A percentile compares a stretch with the other conserved stretches of the same genome.
These are phyloP conservation scores for Apteryx owenii DNA, from an alignment of 2,113 vertebrate species.

Conservation along the genomic window DNA sequence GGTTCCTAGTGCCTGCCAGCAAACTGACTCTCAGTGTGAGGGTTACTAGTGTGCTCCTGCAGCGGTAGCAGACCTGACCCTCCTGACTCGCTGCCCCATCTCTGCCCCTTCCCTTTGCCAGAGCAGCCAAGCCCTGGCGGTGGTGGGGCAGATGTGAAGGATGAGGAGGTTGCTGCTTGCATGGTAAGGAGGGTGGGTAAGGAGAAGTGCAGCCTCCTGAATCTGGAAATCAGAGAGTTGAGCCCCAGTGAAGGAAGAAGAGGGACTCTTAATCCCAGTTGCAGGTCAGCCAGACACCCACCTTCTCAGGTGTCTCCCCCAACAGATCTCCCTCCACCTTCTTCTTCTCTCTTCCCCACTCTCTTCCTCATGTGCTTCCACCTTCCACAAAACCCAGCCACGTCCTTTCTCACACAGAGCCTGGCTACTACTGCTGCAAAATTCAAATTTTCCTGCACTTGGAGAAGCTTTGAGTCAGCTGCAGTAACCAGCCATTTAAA, in stretches of 20 bases:
- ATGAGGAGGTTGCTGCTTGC: neutral
- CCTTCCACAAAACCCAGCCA: neutral
- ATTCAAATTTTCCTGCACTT: neutral
- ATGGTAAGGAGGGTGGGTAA: neutral
- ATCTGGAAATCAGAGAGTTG: neutral
- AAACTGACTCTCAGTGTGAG: neutral
- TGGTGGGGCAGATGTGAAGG: neutral
- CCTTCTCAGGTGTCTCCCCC: neutral
- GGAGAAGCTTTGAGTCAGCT: neutral
- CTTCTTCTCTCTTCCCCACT: neutral
- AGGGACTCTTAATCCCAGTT: rapidly evolving
- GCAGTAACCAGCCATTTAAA: neutral
- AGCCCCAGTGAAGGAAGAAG: neutral
- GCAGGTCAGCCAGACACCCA: neutral
- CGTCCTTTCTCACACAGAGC: neutral
- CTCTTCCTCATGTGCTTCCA: neutral
- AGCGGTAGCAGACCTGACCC: neutral
- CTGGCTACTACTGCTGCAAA: neutral
- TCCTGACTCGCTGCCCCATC: neutral
- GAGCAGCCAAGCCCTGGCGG: neutral
- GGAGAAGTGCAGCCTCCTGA: neutral
- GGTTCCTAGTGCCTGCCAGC: neutral
- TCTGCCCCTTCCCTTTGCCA: neutral
- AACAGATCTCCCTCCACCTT: neutral
- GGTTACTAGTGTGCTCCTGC: neutral